Percentiles rank a stretch among this genome's conserved stretches.
phyloP scores from a whole-genome alignment of 2,113 vertebrate genomes.

The Muscicapa adusta region DNA sequence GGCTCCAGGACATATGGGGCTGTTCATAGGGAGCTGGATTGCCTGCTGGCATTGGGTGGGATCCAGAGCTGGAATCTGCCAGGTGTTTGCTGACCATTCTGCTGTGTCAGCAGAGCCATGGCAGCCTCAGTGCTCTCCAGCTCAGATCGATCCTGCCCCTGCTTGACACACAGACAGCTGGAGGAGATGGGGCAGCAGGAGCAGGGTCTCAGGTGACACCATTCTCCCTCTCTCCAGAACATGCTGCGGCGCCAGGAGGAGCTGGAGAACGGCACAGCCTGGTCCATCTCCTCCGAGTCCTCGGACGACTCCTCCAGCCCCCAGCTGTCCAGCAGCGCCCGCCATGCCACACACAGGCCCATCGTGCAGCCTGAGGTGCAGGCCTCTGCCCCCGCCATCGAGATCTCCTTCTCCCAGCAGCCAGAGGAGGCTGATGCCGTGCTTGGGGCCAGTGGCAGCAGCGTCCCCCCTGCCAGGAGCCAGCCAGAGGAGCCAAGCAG shows the following conservation, averaged over 20 bases:
- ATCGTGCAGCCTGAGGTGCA: constrained; percentile 82
- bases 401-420: constrained; percentile 82
- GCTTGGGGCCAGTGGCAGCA: constrained; percentile 3
- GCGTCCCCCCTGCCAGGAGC: background rate
- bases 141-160: background rate
- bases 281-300: constrained; percentile 94
- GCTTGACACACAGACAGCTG: background rate
- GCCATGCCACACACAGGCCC: constrained; percentile 72
- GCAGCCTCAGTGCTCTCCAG: background rate
- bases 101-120: background rate
- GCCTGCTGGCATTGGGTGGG: too few relatives aligned
- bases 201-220: background rate
- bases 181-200: background rate
- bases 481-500: constrained; percentile 28
- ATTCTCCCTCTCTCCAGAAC: constrained; percentile 73
- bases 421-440: constrained; percentile 59
- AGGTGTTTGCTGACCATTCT: background rate
- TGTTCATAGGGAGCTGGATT: background rate
- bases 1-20: rapidly evolving
- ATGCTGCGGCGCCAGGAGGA: constrained; percentile 89
- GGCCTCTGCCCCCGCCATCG: constrained; percentile 71
- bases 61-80: background rate
- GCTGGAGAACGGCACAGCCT: constrained; percentile 87
- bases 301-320: constrained; percentile 93
- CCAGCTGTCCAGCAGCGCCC: constrained; percentile 77